Percentiles rank a stretch among this genome's conserved stretches.
Conservation (phyloP, 2,888 invertebrate genomes). For the Rhagophthalmus giganteus region DNA sequence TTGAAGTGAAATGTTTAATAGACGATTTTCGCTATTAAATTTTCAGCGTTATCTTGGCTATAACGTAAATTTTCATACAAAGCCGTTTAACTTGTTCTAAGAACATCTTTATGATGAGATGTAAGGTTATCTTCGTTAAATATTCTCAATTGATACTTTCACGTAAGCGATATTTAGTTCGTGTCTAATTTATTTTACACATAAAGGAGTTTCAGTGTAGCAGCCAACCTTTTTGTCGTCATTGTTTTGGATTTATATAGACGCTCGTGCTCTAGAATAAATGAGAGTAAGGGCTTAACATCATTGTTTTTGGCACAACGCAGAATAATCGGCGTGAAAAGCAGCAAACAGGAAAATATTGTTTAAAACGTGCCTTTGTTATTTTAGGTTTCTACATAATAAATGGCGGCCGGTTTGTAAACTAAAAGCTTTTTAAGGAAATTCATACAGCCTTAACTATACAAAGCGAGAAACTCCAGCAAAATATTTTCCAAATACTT, state of each 20-base stretch:
- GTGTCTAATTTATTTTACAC: neutral
- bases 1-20: neutral
- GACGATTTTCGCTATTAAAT: too few species aligned
- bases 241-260: slow-evolving; percentile 1
- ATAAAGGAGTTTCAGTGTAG: neutral
- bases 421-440: too few species aligned
- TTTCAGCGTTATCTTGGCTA: neutral
- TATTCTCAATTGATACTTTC: slow-evolving; percentile 1
- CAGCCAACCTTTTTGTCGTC: slow-evolving; percentile 1
- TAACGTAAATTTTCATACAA: neutral
- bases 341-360: neutral
- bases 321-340: neutral
- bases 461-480: too few species aligned
- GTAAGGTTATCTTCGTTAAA: neutral
- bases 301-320: neutral
- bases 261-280: neutral
- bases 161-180: slow-evolving; percentile 1
- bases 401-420: neutral
- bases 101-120: neutral
- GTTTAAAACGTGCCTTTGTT: neutral
- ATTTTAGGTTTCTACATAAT: neutral
- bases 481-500: too few species aligned
- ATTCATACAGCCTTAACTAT: too few species aligned
- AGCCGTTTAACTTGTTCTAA: neutral
- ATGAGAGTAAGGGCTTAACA: neutral